Conservation (phyloP, 1,140 invertebrate genomes). For the Cryptotermes secundus region DNA sequence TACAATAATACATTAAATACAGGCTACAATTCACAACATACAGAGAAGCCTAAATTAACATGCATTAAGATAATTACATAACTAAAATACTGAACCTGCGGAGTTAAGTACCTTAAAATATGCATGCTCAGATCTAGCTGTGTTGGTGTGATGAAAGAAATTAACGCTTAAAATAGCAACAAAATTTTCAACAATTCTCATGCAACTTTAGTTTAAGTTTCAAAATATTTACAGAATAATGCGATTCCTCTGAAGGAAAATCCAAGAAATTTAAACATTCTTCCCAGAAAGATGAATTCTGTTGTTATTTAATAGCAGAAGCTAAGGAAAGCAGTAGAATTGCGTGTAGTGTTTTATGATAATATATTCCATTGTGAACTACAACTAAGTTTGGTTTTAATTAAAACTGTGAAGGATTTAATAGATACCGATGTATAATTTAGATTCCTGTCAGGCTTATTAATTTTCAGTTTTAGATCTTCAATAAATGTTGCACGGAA, state of each 20-base stretch:
- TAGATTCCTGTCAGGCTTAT: too few relatives aligned
- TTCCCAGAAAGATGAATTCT: not conserved
- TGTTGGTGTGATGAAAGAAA: too few relatives aligned
- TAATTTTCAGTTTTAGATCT: too few relatives aligned
- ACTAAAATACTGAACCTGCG: too few relatives aligned
- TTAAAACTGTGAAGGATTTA: not conserved
- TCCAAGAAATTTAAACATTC: not conserved
- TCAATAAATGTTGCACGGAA: too few relatives aligned
- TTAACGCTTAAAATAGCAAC: not conserved
- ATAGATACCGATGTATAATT: not conserved
- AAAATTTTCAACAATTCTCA: not conserved
- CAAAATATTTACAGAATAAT: not conserved
- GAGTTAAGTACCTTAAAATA: too few relatives aligned
- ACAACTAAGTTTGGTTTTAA: too few relatives aligned
- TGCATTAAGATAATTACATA: too few relatives aligned
- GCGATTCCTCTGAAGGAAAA: slow-evolving; percentile 11
- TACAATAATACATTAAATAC: too few relatives aligned
- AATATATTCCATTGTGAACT: not conserved
- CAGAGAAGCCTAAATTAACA: too few relatives aligned
- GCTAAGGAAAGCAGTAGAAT: not conserved
- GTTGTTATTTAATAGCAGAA: slow-evolving; percentile 4
- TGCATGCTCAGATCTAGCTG: too few relatives aligned
- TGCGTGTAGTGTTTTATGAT: not conserved
- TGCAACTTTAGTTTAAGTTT: not conserved
- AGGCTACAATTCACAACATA: too few relatives aligned